These are phyloP conservation scores for Polypterus bichir DNA, from an alignment of 2,113 vertebrate genomes.

Conservation along the genomic window DNA sequence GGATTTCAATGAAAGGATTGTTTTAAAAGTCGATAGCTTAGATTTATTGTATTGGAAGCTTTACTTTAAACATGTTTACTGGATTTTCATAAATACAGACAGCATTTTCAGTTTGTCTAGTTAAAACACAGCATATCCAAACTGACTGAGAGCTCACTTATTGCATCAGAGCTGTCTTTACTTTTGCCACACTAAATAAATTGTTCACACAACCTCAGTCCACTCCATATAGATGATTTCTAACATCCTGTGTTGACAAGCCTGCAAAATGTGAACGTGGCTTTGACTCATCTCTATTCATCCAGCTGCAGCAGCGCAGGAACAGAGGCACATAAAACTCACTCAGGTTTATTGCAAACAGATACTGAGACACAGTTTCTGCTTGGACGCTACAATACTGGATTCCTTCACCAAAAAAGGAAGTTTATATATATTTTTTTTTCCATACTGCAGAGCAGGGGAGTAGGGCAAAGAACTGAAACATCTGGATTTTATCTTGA, in stretches of 20 bases:
- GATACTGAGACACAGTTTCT: conserved; percentile 33
- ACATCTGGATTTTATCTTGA: conserved; percentile 91
- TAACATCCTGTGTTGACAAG: conserved; percentile 13
- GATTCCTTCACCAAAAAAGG: conserved; percentile 98
- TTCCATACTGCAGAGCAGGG: conserved; percentile 33
- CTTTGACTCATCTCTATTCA: conserved; percentile 26
- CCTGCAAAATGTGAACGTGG: conserved; percentile 16
- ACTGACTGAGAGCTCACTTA: conserved; percentile 3
- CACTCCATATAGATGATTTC: too few species aligned
- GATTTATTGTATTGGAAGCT: too few species aligned
- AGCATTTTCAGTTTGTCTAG: too few species aligned
- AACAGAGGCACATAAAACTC: conserved; percentile 20
- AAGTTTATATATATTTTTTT: conserved; percentile 71
- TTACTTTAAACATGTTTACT: too few species aligned
- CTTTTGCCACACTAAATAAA: background rate
- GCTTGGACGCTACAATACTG: conserved; percentile 45
- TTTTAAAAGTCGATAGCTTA: too few species aligned
- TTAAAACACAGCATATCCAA: background rate
- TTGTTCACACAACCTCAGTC: background rate
- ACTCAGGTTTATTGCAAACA: conserved; percentile 33
- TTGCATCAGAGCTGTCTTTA: background rate
- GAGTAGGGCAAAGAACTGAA: conserved; percentile 38
- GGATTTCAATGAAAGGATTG: too few species aligned
- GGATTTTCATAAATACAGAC: too few species aligned
- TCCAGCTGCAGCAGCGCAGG: conserved; percentile 29